These are phyloP conservation scores for Catajapyx aquilonaris DNA, from an alignment of 1,140 invertebrate genomes.

Conservation along the genomic window DNA sequence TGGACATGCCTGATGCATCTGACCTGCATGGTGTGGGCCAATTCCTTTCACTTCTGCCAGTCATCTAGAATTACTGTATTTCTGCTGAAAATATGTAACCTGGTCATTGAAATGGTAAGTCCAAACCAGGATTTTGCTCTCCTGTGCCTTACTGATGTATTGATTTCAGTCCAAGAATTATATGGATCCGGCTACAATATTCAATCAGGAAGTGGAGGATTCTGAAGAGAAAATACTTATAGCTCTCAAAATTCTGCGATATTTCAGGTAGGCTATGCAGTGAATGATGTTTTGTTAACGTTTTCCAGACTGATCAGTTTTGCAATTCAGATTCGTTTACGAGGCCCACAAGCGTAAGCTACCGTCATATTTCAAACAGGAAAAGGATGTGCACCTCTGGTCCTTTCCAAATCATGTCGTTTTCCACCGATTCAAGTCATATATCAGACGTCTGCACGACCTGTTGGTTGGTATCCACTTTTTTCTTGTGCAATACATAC, in stretches of 20 bases:
- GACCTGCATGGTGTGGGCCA: constrained; percentile 71
- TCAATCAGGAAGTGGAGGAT: constrained; percentile 77
- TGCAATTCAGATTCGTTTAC: no score
- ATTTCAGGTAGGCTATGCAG: constrained; percentile 19
- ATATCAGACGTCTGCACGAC: constrained; percentile 54
- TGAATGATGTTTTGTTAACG: neutral
- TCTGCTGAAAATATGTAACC: constrained; percentile 71
- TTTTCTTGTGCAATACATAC: no score
- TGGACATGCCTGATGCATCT: constrained; percentile 59
- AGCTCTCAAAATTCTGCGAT: constrained; percentile 41
- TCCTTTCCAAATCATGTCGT: constrained; percentile 73
- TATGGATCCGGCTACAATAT: constrained; percentile 68
- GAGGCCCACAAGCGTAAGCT: constrained; percentile 48
- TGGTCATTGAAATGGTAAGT: constrained; percentile 57
- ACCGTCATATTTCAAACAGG: constrained; percentile 36
- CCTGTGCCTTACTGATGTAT: constrained; percentile 2
- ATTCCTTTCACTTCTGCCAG: constrained; percentile 73
- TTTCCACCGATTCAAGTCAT: constrained; percentile 65
- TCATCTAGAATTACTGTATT: constrained; percentile 74
- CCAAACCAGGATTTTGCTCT: neutral
- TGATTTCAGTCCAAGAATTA: constrained; percentile 48
- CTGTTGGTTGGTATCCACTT: constrained; percentile 52
- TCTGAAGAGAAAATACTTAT: constrained; percentile 53
- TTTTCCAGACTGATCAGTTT: no score
- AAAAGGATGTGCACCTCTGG: constrained; percentile 45